These are phyloP conservation scores for Littorina saxatilis DNA, from an alignment of 1,140 invertebrate genomes.

Conservation along the genomic window DNA sequence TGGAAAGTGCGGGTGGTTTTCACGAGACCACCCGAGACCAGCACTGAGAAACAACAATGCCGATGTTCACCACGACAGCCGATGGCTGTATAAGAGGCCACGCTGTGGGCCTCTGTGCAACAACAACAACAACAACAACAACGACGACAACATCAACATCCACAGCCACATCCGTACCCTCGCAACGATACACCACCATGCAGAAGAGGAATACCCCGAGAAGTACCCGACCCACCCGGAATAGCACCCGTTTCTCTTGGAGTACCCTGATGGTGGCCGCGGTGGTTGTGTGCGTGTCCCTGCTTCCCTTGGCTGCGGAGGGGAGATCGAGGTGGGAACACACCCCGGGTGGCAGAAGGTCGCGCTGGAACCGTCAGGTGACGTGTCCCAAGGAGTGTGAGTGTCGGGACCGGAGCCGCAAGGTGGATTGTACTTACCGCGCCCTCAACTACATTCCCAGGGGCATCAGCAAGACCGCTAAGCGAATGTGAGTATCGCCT, in stretches of 20 bases:
- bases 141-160: too few species aligned
- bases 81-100: too few species aligned
- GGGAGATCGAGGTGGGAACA: not conserved
- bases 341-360: not conserved
- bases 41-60: too few species aligned
- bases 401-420: constrained; percentile 17
- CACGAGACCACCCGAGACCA: too few species aligned
- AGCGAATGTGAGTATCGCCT: constrained; percentile 27
- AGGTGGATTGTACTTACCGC: constrained; percentile 22
- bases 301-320: not conserved
- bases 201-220: too few species aligned
- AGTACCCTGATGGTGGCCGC: not conserved
- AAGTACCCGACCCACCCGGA: too few species aligned
- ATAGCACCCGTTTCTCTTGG: not conserved
- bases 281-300: constrained; percentile 2
- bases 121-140: too few species aligned
- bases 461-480: not conserved
- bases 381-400: constrained; percentile 22
- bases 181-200: too few species aligned
- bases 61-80: too few species aligned
- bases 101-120: too few species aligned
- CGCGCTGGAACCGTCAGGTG: not conserved
- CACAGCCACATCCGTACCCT: too few species aligned
- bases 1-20: too few species aligned
- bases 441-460: constrained; percentile 23